phyloP scores from a whole-genome alignment of 2,113 vertebrate genomes.

The Prunella himalayana region DNA sequence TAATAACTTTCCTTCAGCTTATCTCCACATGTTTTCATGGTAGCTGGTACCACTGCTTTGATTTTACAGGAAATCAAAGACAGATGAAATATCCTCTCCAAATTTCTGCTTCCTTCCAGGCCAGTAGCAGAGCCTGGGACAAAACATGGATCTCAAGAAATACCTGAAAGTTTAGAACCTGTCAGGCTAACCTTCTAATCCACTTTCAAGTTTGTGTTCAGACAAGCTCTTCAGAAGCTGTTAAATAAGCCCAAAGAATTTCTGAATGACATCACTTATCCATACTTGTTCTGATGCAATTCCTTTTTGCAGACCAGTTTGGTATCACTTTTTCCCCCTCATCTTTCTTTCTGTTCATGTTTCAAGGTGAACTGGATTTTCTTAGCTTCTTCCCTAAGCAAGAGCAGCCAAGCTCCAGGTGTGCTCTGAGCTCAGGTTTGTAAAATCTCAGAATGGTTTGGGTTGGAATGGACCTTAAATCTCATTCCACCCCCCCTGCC shows the following conservation, averaged over 20 bases:
- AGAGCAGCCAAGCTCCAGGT: background rate
- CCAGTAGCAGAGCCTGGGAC: background rate
- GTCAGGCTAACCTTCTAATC: background rate
- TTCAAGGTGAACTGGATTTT: background rate
- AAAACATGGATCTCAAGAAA: background rate
- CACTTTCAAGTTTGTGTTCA: background rate
- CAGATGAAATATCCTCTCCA: background rate
- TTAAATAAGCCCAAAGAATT: background rate
- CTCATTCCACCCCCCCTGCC: background rate
- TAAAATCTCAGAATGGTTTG: background rate
- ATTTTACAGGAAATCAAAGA: constrained; percentile 32
- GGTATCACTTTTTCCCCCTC: background rate
- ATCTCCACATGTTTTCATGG: constrained; percentile 11
- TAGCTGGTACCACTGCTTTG: constrained; percentile 9
- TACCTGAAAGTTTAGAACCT: background rate
- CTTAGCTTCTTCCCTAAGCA: background rate
- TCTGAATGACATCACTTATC: background rate
- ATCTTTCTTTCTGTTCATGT: background rate
- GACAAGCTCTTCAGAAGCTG: background rate
- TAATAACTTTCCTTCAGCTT: constrained; percentile 8
- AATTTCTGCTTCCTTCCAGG: background rate
- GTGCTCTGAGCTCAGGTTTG: background rate
- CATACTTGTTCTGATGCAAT: background rate
- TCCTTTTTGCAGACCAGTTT: background rate
- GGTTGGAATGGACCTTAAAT: background rate